These are phyloP conservation scores for Siniperca knerii DNA, from an alignment of 2,113 vertebrate species.

Conservation along the genomic window DNA sequence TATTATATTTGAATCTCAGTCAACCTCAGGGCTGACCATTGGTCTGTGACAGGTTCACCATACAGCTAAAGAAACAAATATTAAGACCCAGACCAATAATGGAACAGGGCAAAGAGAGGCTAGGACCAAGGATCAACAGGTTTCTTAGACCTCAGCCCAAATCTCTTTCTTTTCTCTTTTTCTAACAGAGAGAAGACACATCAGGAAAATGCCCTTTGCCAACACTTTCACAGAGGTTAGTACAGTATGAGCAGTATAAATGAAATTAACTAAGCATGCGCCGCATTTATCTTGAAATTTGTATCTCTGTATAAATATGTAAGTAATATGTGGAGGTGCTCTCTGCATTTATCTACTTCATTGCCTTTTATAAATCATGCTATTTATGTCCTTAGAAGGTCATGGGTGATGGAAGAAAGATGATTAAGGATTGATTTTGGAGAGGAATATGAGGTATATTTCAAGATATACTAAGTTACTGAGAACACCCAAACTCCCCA, in stretches of 20 bases:
- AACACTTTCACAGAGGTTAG: not conserved
- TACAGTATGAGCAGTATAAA: not conserved
- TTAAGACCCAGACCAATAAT: constrained; percentile 3
- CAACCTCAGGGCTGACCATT: constrained; percentile 26
- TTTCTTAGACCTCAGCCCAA: constrained; percentile 1
- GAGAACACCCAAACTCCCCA: not conserved
- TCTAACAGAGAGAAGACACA: not conserved
- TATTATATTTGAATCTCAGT: constrained; percentile 6
- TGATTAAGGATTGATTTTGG: not conserved
- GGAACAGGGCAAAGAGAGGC: not conserved
- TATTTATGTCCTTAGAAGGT: not conserved
- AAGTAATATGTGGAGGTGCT: not conserved
- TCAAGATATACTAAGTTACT: not conserved
- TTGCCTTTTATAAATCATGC: not conserved
- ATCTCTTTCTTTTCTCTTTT: constrained; percentile 5
- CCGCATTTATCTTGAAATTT: not conserved
- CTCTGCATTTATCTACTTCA: not conserved
- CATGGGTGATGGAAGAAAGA: not conserved
- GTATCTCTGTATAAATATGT: not conserved
- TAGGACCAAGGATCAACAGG: not conserved
- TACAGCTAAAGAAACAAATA: constrained; percentile 2
- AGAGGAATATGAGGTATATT: not conserved
- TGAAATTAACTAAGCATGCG: not conserved
- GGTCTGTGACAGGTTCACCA: constrained; percentile 46
- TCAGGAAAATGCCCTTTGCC: not conserved